Base-by-base conservation (phyloP, 2,113 vertebrate genomes). In the Dasyornis broadbenti region DNA sequence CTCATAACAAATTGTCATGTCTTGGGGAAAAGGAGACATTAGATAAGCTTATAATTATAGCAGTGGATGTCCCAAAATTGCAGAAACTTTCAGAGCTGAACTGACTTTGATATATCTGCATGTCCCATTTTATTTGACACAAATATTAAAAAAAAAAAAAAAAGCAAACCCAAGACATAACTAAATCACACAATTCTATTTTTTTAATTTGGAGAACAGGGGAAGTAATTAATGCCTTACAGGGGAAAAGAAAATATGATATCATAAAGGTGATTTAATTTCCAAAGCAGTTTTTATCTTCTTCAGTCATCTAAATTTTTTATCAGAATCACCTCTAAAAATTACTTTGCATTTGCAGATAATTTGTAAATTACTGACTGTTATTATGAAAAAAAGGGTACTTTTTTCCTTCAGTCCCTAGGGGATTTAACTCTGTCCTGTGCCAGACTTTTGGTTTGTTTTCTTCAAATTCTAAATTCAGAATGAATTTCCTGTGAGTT, bases 321-420 rank as follows among this genome's bases (percentile, higher is more conserved):
- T 69, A 14, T 57, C 4, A 50, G 10, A 35, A 49, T 27, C 7
- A 53, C 30, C 7, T 60, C 10, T 63, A 61, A 87, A 80, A 89
- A 35, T 44, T 65, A 44, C 10, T 26, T 4, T 66, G 2, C 13
- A 18, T 84, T 69, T 63, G 27, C 19, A 85, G 6, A 47, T 54
- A 35, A 42, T 44, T 70, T 63, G 0, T 15, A 50, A 59, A 82
- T 68, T 49, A 39, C 9, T 53, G 1, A 4, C 8, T 35, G 2
- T 13, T 57, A 42, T 11, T 1, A 17, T 42, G 17, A 18, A 37
- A 69, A 68, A 82, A 76, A 21, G 0, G 1, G 0, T 18, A 1
- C 4, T 50, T 85, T 59, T 35, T 23, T 17, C 4, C 13, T 76
- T 37, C 14, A 37, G 0, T n/a, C 5, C 17, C 39, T 37, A 15